Evolutionary conservation across 2,797 vertebrate species (phyloP).

Genomic region (Neomorphus geoffroyi): DNA sequence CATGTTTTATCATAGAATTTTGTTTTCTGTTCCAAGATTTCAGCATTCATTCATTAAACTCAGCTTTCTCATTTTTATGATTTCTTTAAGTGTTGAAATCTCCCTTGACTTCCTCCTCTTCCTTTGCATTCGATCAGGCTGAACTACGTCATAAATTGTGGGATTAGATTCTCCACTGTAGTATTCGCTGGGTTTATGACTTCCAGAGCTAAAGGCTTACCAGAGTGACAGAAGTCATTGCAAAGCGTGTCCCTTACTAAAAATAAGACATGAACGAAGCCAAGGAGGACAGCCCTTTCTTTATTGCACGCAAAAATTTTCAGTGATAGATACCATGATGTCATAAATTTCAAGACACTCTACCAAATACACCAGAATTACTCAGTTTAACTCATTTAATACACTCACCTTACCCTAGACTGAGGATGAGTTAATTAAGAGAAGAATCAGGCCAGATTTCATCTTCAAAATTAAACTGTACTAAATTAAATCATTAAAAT

Average conservation of each 20-base stretch:
- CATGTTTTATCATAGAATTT: background rate
- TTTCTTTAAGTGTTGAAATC: background rate
- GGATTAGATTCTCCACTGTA: background rate
- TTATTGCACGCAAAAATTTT: background rate
- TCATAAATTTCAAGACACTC: background rate
- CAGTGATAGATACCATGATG: background rate
- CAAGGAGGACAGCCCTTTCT: background rate
- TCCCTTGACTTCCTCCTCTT: background rate
- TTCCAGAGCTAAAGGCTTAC: background rate
- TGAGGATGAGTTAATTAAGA: background rate
- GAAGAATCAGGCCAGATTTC: background rate
- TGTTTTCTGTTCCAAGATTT: background rate
- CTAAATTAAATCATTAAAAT: background rate
- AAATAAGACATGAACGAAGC: background rate
- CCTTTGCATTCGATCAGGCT: background rate
- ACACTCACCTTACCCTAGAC: background rate
- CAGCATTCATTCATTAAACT: background rate
- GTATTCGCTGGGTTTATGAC: background rate
- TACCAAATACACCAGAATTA: background rate
- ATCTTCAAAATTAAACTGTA: background rate
- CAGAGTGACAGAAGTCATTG: background rate
- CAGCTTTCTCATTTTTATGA: background rate
- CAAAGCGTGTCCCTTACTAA: background rate
- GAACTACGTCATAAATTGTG: background rate
- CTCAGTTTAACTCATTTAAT: background rate